Conservation (phyloP, 1,140 invertebrate species). For the Harpegnathos saltator region DNA sequence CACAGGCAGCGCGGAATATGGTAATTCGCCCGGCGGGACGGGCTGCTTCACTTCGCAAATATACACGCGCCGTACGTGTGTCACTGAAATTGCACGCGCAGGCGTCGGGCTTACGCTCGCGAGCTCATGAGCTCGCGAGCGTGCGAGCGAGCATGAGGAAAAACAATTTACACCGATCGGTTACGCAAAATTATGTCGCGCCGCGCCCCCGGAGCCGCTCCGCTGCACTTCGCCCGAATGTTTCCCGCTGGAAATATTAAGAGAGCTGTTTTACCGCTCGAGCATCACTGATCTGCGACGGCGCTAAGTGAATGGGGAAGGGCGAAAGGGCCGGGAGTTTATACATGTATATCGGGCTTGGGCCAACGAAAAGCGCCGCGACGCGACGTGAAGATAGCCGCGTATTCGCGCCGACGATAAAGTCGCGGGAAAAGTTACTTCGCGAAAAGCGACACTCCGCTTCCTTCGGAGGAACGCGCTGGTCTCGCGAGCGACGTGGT, state of each 20-base stretch:
- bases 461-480: background rate
- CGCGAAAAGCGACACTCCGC: background rate
- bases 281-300: too few species aligned
- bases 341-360: too few species aligned
- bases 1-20: conserved; percentile 62
- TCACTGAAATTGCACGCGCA: conserved; percentile 60
- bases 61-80: conserved; percentile 49
- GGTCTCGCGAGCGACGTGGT: background rate
- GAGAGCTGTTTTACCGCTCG: background rate
- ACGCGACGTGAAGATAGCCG: background rate
- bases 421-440: background rate
- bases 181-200: conserved; percentile 49
- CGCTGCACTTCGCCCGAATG: conserved; percentile 26
- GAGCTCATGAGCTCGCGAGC: background rate
- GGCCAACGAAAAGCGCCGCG: conserved; percentile 18
- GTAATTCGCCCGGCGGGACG: conserved; percentile 63
- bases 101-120: conserved; percentile 47
- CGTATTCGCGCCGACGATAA: background rate
- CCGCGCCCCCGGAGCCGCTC: background rate
- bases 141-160: conserved; percentile 32
- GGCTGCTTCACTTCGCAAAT: conserved; percentile 51
- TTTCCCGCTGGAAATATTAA: conserved; percentile 26
- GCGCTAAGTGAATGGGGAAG: too few species aligned
- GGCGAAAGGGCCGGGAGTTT: too few species aligned
- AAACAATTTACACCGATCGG: conserved; percentile 45